Base-by-base conservation (phyloP, 2,888 invertebrate species). In the Drosophila meridionalis region DNA sequence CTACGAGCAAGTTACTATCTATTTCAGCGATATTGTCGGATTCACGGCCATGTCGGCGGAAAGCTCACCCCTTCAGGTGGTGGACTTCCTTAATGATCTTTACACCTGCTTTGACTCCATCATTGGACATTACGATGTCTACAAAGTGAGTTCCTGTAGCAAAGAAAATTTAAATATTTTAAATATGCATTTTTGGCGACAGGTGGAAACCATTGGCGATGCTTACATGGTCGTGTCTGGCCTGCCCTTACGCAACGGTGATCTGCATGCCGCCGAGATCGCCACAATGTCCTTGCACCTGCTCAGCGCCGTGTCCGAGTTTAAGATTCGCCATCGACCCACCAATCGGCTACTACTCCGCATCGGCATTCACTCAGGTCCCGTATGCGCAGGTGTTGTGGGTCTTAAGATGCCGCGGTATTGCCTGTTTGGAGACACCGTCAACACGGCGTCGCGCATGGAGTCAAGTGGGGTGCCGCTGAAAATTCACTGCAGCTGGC, bases 61-160 rank as follows among this genome's bases (percentile, higher is more conserved):
- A 92, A 98, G 98, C 91, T 97, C 98, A 5, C 97, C 98, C 0
- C 93, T 98, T 57, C 96, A 98, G 95, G 97, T 99, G 43, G 98
- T 99, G 8, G 96, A 98, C 92, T 97, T 99, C 90, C 94, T 99
- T 53, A 99, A 99, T 92, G 98, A 98, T 93, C 94, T 99, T 47
- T 99, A 99, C 94, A 98, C 98, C 4, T 96, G 97, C 87, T 99
- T 99, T 90, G 99, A 99, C 92, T 97, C 98, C 0, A 98, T 98
- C 76, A 96, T 99, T 87, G 98, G 97, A 87, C 96, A 97, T 92
- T 98, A 97, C 90, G 97, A 98, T 89, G 98, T 98, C 0, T 98
- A 98, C 93, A 99, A 99, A 94, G 98, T 78, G 14, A 59, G 63
- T 38, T 9, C 4, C 0, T 9, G 12, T 26, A 36, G 2, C 5